These are phyloP conservation scores for Ctenochaetus hawaiiensis DNA, from an alignment of 2,797 vertebrate species.

Conservation along the genomic window DNA sequence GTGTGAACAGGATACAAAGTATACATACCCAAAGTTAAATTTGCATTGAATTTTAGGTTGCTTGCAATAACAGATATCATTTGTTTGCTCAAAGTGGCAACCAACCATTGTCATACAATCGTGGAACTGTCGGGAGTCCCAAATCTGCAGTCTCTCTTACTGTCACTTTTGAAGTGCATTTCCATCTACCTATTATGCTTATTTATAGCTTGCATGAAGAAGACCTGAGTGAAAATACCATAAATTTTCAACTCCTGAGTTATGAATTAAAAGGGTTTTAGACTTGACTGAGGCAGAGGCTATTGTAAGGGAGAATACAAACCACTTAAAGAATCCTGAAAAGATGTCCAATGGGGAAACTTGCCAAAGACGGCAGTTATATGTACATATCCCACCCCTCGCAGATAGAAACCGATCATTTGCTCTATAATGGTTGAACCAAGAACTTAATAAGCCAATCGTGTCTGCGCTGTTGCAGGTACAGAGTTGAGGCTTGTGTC, in stretches of 20 bases:
- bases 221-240: neutral
- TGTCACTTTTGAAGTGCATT: neutral
- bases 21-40: neutral
- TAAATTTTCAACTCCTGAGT: neutral
- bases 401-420: no score
- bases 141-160: neutral
- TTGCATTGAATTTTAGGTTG: neutral
- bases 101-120: neutral
- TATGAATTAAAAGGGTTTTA: neutral
- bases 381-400: no score
- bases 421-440: no score
- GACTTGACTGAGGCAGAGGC: neutral
- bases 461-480: no score
- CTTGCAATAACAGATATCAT: neutral
- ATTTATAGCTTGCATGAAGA: neutral
- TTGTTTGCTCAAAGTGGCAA: neutral
- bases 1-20: conserved; percentile 4
- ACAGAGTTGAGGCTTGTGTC: no score
- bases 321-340: no score
- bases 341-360: no score
- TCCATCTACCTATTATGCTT: neutral
- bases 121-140: neutral
- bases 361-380: no score
- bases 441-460: no score
- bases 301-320: neutral